Conservation (phyloP, 1,140 invertebrate species). For the Leptonema lineaticorne region DNA sequence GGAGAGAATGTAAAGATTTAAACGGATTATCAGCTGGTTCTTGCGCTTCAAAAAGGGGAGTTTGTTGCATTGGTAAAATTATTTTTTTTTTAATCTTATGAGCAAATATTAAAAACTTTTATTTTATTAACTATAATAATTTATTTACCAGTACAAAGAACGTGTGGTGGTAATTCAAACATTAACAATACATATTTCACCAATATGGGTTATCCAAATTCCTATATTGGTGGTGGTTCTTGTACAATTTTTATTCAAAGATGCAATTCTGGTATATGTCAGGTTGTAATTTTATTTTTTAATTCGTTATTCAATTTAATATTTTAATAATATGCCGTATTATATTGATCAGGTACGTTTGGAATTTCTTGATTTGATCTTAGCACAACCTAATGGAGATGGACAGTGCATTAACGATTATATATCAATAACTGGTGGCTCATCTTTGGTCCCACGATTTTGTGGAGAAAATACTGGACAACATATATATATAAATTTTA, state of each 20-base stretch:
- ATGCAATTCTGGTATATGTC: conserved; percentile 70
- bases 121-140: conserved; percentile 1
- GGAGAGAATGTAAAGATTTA: conserved; percentile 69
- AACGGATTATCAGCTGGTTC: conserved; percentile 68
- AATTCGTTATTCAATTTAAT: background rate
- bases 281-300: conserved; percentile 55
- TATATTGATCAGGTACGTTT: conserved; percentile 63
- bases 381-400: conserved; percentile 71
- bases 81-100: background rate
- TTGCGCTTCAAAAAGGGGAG: conserved; percentile 67
- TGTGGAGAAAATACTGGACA: conserved; percentile 82
- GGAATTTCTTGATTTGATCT: conserved; percentile 72
- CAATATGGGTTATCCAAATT: conserved; percentile 69
- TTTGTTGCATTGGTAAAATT: conserved; percentile 72
- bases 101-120: background rate
- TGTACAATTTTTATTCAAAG: conserved; percentile 71
- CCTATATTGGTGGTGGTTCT: conserved; percentile 64
- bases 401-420: conserved; percentile 72
- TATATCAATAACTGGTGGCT: conserved; percentile 67
- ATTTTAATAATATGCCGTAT: background rate
- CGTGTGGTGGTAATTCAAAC: conserved; percentile 66
- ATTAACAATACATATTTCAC: conserved; percentile 83
- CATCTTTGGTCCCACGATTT: conserved; percentile 66
- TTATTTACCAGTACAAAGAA: conserved; percentile 61
- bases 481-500: conserved; percentile 79